Evolutionary conservation across 1,140 invertebrate species (phyloP).

Genomic region (Apocrypta bakeri): DNA sequence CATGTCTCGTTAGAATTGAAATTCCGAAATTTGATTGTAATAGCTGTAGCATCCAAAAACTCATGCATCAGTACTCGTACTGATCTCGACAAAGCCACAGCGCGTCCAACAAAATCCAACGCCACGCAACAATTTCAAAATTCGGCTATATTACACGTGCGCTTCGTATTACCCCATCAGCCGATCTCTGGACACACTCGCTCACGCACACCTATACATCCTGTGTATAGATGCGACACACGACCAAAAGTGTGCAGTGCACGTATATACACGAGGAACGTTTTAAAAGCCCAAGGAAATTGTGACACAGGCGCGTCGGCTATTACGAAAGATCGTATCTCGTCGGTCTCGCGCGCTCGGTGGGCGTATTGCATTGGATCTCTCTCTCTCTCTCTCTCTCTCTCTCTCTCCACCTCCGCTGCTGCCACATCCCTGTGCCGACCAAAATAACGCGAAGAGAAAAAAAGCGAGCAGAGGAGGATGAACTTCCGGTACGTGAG

Average conservation of each 20-base stretch:
- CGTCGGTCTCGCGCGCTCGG: background rate
- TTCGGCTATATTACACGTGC: background rate
- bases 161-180: background rate
- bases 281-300: slow-evolving; percentile 27
- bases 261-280: background rate
- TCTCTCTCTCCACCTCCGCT: background rate
- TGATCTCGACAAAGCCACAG: no score
- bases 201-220: background rate
- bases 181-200: background rate
- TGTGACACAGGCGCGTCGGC: slow-evolving; percentile 45
- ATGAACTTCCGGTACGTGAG: slow-evolving; percentile 29
- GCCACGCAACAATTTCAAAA: background rate
- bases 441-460: background rate
- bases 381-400: slow-evolving; percentile 8
- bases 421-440: background rate
- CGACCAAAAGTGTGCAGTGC: background rate
- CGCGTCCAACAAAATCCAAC: background rate
- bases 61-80: background rate
- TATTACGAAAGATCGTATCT: slow-evolving; percentile 47
- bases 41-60: background rate
- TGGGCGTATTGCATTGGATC: slow-evolving; percentile 36
- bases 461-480: slow-evolving; percentile 18
- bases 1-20: background rate
- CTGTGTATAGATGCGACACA: background rate
- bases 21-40: background rate